phyloP scores from a whole-genome alignment of 2,888 invertebrate genomes.

The Salticus scenicus region DNA sequence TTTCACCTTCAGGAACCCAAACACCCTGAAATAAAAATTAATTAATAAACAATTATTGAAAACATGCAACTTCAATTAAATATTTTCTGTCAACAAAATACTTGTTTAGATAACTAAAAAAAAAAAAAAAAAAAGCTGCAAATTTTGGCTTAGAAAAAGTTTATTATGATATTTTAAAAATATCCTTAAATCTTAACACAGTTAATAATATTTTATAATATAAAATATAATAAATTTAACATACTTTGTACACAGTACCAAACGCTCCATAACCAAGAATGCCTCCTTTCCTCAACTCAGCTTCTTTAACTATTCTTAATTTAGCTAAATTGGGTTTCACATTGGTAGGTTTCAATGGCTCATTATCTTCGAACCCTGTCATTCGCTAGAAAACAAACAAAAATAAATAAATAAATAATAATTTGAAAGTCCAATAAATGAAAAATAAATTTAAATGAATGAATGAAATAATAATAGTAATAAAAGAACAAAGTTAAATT shows the following conservation, averaged over 20 bases:
- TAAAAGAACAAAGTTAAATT: no score
- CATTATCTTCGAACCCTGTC: slow-evolving; percentile 88
- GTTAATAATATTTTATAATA: no score
- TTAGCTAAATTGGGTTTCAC: slow-evolving; percentile 95
- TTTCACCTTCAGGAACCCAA: slow-evolving; percentile 94
- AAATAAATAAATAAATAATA: no score
- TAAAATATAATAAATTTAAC: not conserved
- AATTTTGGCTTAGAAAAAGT: no score
- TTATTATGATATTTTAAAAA: no score
- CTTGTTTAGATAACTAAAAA: not conserved
- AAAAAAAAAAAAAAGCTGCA: no score
- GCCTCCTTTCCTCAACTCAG: slow-evolving; percentile 90
- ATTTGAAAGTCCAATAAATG: no score
- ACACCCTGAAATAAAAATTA: slow-evolving; percentile 80
- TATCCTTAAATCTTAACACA: no score
- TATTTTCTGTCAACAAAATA: not conserved
- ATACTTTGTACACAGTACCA: slow-evolving; percentile 92
- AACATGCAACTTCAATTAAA: no score
- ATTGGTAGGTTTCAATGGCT: slow-evolving; percentile 91
- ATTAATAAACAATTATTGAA: no score
- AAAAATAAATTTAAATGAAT: no score
- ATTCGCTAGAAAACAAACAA: slow-evolving; percentile 78
- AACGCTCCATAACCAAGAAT: slow-evolving; percentile 96
- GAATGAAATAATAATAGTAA: no score
- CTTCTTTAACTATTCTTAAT: slow-evolving; percentile 93